phyloP scores from a whole-genome alignment of 2,888 invertebrate genomes.

The Opisthograptis luteolata region DNA sequence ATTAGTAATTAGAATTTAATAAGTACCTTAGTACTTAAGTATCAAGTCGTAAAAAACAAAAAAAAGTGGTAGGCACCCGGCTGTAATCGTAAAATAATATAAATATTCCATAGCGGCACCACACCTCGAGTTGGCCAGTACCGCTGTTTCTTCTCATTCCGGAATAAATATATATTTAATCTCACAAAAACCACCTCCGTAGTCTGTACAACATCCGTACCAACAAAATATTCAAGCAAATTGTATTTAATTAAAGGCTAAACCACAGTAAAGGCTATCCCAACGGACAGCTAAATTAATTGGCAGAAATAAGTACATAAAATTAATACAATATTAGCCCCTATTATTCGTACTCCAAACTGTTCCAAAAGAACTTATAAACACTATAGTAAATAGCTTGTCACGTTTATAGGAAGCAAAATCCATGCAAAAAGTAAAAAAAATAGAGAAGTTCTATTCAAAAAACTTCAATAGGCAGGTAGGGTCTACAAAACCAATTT shows the following conservation, averaged over 20 bases:
- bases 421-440: conserved; percentile 39
- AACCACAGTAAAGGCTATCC: conserved; percentile 19
- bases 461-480: conserved; percentile 58
- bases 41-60: conserved; percentile 10
- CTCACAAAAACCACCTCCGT: conserved; percentile 3
- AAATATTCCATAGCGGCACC: conserved; percentile 23
- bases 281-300: conserved; percentile 7
- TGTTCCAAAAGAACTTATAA: conserved; percentile 25
- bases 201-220: conserved; percentile 3
- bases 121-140: conserved; percentile 1
- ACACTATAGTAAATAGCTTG: conserved; percentile 23
- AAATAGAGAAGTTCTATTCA: conserved; percentile 29
- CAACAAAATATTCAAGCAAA: conserved; percentile 17
- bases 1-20: conserved; percentile 10
- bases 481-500: conserved; percentile 57
- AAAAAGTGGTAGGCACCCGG: conserved; percentile 16
- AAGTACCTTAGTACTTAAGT: conserved; percentile 5
- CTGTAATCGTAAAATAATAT: conserved; percentile 24
- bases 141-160: conserved; percentile 15
- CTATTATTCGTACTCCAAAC: not conserved
- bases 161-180: conserved; percentile 9
- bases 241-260: conserved; percentile 20
- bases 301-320: conserved; percentile 8
- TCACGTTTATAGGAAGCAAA: conserved; percentile 28
- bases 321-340: conserved; percentile 4